Evolutionary conservation across 2,888 invertebrate species (phyloP).

Genomic region (Andrena bucephala): DNA sequence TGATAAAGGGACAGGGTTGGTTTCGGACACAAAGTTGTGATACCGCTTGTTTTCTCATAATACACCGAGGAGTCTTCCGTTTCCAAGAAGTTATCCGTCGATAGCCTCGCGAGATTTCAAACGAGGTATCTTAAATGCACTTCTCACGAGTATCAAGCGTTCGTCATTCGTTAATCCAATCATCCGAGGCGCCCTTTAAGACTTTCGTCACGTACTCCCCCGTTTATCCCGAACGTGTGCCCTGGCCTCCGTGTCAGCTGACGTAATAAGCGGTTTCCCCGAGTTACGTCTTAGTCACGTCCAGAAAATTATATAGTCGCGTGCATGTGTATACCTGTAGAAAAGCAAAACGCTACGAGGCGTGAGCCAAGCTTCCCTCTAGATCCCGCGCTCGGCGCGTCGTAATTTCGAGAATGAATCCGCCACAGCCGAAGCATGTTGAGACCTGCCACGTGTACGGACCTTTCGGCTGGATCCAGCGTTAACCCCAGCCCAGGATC

Average conservation of each 20-base stretch:
- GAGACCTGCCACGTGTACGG: background rate
- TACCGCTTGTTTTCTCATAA: too few relatives aligned
- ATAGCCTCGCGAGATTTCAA: too few relatives aligned
- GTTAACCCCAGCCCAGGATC: constrained; percentile 11
- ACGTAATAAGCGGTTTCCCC: constrained; percentile 43
- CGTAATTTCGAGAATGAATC: constrained; percentile 25
- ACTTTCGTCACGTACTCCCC: constrained; percentile 18
- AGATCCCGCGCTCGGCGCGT: background rate
- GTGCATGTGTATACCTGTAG: background rate
- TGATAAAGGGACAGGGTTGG: too few relatives aligned
- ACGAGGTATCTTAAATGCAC: background rate
- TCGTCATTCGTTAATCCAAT: constrained; percentile 1
- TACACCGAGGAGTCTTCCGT: too few relatives aligned
- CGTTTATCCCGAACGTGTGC: background rate
- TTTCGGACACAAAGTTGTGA: too few relatives aligned
- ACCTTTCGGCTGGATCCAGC: background rate
- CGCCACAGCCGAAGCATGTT: background rate
- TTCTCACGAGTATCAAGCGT: background rate
- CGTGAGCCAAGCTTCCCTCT: background rate
- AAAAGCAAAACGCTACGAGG: background rate
- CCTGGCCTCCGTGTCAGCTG: background rate
- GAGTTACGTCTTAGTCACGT: constrained; percentile 26
- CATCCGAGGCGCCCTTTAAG: background rate
- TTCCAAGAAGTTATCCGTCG: too few relatives aligned
- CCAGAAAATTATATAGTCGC: constrained; percentile 9